Evolutionary conservation across 2,888 invertebrate genomes (phyloP), one percentile per base, ranked within the genome.

Genomic region (Drosophila leonis): DNA sequence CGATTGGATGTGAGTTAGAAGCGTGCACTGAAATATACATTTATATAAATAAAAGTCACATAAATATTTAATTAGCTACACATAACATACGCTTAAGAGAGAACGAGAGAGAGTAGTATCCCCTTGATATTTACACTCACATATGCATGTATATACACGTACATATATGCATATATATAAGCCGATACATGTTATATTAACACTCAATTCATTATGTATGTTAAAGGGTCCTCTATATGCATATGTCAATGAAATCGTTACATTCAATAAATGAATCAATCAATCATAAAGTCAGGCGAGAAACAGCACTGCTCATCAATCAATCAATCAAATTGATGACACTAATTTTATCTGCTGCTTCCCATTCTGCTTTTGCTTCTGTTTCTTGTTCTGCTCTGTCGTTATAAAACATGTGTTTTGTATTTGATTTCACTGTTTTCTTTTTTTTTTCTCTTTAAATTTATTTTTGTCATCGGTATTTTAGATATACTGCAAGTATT

Each of bases 241-340:
- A 67, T 67, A 70, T 81, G 71, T 66, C 66, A 71, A 60, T 73
- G 65, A 69, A 80, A 66, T 70, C 64, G 78, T 77, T 78, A 75
- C 72, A 72, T 72, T 80, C 62, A 80, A 82, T 75, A 73, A 79
- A 69, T 79, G 74, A 82, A 83, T 82, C 76, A 78, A 85, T 83
- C 85, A 85, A 78, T 81, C 81, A 83, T 68, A 72, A 72, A 71
- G 72, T 72, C 65, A 67, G 79, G 60, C 59, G 60, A 68, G 66
- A 69, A 71, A 68, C 75, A 80, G 71, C 74, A 65, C 62, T 62
- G 76, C 75, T 72, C 72, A 71, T 70, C 63, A 78, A 48, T 60
- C 63, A 78, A 63, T 59, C 63, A 78, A 63, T 86, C 82, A 79
- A 72, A 71, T 79, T 80, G 65, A 69, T 81, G 74, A 80, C 82